Percentiles rank a stretch among this genome's conserved stretches.
Conservation (phyloP, 2,113 vertebrate genomes). For the Mesocricetus auratus region DNA sequence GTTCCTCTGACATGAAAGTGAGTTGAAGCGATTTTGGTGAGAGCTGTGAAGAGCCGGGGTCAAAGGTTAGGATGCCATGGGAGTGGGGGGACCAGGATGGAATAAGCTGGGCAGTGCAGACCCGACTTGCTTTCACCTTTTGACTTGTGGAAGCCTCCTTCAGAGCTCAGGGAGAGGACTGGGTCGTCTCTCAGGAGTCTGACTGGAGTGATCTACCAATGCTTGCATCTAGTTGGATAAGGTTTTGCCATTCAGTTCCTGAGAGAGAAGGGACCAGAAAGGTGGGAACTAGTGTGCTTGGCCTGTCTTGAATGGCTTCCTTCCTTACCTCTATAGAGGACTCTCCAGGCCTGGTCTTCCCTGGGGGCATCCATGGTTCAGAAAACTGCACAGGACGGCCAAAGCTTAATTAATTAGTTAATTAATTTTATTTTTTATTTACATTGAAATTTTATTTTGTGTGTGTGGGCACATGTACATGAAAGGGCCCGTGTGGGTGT, state of each 20-base stretch:
- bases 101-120: background rate
- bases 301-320: background rate
- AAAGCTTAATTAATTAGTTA: background rate
- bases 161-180: background rate
- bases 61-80: background rate
- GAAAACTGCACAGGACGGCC: background rate
- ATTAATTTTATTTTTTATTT: background rate
- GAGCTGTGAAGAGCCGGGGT: background rate
- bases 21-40: no score
- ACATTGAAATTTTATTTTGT: background rate
- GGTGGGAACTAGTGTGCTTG: background rate
- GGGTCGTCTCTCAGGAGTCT: background rate
- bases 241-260: background rate
- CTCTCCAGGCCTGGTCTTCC: background rate
- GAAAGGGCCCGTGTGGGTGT: background rate
- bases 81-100: background rate
- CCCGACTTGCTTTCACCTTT: background rate
- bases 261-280: background rate
- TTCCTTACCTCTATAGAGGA: background rate
- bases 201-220: background rate
- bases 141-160: background rate
- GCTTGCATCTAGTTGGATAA: background rate
- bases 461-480: background rate
- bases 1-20: background rate
- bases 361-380: background rate